Percentiles rank a stretch among this genome's conserved stretches.
phyloP scores from a whole-genome alignment of 2,113 vertebrate species.

The Brachyhypopomus occidentalis region DNA sequence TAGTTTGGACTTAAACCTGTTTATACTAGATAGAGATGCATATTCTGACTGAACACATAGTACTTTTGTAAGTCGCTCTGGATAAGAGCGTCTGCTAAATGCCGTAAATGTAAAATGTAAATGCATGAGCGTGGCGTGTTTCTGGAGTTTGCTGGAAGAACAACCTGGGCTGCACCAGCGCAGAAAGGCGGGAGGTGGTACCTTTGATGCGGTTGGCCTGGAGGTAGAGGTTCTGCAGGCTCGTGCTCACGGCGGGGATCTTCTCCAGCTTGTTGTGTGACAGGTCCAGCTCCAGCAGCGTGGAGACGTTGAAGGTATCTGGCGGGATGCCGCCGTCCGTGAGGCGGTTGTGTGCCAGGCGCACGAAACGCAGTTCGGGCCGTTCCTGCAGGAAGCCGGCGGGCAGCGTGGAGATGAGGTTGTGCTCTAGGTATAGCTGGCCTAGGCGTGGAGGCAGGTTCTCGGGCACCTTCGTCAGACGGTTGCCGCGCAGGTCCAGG shows the following conservation, averaged over 20 bases:
- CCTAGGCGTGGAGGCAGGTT: conserved; percentile 79
- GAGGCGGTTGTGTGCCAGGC: conserved; percentile 89
- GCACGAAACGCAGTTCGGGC: conserved; percentile 82
- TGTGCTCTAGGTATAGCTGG: conserved; percentile 90
- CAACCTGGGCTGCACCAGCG: no score
- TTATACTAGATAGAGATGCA: no score
- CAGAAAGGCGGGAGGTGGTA: conserved; percentile 55
- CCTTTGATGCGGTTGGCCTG: conserved; percentile 94
- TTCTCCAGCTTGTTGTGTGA: conserved; percentile 91
- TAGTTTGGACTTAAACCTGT: no score
- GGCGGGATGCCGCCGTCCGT: conserved; percentile 85
- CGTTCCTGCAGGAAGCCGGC: conserved; percentile 78
- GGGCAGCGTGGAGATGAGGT: conserved; percentile 82
- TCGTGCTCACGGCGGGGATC: conserved; percentile 86
- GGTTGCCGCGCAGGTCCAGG: conserved; percentile 88
- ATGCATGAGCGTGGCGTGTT: no score
- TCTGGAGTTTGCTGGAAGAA: background rate
- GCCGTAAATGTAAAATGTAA: no score
- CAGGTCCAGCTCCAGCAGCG: conserved; percentile 90
- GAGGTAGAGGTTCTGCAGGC: conserved; percentile 92
- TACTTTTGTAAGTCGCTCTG: no score
- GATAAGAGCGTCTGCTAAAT: no score
- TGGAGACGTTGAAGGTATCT: conserved; percentile 86
- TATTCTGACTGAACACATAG: no score
- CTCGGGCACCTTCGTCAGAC: conserved; percentile 80